Conservation (phyloP, 2,797 vertebrate genomes). For the Botia almorhae region DNA sequence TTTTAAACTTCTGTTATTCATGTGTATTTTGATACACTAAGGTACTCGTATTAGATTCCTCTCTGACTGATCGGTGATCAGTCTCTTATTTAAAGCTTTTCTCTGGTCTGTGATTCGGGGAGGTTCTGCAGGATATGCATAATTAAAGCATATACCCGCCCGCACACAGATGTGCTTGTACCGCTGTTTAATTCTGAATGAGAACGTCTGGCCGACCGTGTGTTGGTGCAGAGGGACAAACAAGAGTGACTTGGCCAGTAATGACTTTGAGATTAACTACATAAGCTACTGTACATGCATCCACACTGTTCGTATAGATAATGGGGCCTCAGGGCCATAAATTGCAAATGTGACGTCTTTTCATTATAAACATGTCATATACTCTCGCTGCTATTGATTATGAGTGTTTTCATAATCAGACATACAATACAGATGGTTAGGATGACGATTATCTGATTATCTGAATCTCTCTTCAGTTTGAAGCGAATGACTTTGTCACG, state of each 20-base stretch:
- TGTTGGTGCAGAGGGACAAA: neutral
- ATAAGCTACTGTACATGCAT: neutral
- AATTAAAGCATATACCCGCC: constrained; percentile 39
- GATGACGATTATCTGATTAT: neutral
- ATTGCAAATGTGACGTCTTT: neutral
- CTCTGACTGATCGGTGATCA: neutral
- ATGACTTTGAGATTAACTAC: neutral
- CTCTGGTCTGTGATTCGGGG: constrained; percentile 38
- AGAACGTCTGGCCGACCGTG: neutral
- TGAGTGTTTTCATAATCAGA: neutral
- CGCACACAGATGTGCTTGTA: neutral
- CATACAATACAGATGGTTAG: no score
- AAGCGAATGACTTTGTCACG: neutral
- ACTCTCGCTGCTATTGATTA: neutral
- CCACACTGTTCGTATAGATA: neutral
- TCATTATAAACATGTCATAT: neutral
- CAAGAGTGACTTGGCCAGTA: neutral
- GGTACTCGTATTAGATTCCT: constrained; percentile 26
- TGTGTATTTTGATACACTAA: constrained; percentile 1
- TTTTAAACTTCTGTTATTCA: neutral
- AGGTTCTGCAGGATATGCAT: constrained; percentile 47
- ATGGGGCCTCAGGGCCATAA: neutral
- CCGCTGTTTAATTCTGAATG: constrained; percentile 20
- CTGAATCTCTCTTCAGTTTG: neutral
- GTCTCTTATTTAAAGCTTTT: constrained; percentile 29